Evolutionary conservation across 2,888 invertebrate genomes (phyloP), one percentile per base, ranked within the genome.

Genomic region (Catonia carolina): DNA sequence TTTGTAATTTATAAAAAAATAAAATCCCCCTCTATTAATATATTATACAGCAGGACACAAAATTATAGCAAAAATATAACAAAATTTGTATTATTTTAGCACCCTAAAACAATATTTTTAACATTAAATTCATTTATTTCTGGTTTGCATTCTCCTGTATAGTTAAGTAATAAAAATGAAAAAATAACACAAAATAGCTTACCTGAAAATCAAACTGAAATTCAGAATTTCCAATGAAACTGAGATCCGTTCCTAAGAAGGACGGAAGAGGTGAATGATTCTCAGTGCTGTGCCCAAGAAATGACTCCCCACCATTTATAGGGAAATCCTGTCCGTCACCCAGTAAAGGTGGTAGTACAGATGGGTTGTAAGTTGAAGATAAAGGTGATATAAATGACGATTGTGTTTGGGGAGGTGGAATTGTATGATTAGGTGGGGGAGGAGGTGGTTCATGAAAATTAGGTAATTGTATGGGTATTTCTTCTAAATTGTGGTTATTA

Each of bases 141-240:
- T n/a, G n/a, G n/a, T n/a, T n/a, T n/a, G n/a, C n/a, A n/a, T n/a
- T n/a, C n/a, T n/a, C n/a, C n/a, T n/a, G n/a, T n/a, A n/a, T n/a
- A n/a, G n/a, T n/a, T 51, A 20, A 36, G 52, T 37, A 39, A 18
- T 23, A 10, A 36, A 52, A 17, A 20, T 23, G 18, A 1, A 17
- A 55, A n/a, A n/a, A n/a, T n/a, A 42, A n/a, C n/a, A n/a, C n/a
- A n/a, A n/a, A n/a, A n/a, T n/a, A n/a, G 53, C 62, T 67, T 67
- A 74, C 74, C 70, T 64, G 63, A 42, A 73, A 71, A 59, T 72
- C 80, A 67, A 83, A 83, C 22, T 81, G 79, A 64, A 82, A 72
- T 63, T 78, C 78, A 39, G 59, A 50, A 45, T 80, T 78, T 62
- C 82, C 82, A 68, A 84, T 77, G 65, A 83, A 84, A 63, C 82